Conservation (phyloP, 1,140 invertebrate species). For the Saxidomus purpurata region DNA sequence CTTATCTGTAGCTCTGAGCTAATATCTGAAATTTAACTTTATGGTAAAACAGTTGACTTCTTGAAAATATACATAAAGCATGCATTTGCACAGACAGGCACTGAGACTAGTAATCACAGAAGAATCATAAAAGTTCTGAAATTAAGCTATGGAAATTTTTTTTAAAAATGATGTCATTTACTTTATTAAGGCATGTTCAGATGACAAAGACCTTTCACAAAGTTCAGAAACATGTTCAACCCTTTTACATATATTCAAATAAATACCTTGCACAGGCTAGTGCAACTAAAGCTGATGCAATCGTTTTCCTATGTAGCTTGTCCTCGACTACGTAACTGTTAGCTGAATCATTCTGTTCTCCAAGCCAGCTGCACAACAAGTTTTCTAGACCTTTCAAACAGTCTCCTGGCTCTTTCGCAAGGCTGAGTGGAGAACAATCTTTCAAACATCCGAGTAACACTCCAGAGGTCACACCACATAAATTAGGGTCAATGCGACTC, state of each 20-base stretch:
- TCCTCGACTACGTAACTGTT: slow-evolving; percentile 68
- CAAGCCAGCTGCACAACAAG: slow-evolving; percentile 84
- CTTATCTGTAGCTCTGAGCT: too few species aligned
- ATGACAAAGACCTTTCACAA: too few species aligned
- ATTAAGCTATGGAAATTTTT: too few species aligned
- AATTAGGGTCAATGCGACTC: slow-evolving; percentile 81
- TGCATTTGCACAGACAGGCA: too few species aligned
- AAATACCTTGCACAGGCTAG: slow-evolving; percentile 85
- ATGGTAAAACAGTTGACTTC: too few species aligned
- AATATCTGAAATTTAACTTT: too few species aligned
- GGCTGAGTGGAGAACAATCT: slow-evolving; percentile 84
- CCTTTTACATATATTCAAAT: neutral
- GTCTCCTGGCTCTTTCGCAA: slow-evolving; percentile 85
- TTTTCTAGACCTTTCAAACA: slow-evolving; percentile 85
- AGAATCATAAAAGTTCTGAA: too few species aligned
- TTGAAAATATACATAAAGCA: too few species aligned
- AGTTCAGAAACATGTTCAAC: too few species aligned
- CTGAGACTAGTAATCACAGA: too few species aligned
- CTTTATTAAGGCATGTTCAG: too few species aligned
- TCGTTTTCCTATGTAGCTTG: slow-evolving; percentile 78
- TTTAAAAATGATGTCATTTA: too few species aligned
- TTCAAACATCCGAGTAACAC: slow-evolving; percentile 83
- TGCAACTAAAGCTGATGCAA: slow-evolving; percentile 85
- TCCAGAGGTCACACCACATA: slow-evolving; percentile 84
- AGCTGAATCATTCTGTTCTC: slow-evolving; percentile 73